phyloP scores from a whole-genome alignment of 2,888 invertebrate species.

The Fabriciana adippe region DNA sequence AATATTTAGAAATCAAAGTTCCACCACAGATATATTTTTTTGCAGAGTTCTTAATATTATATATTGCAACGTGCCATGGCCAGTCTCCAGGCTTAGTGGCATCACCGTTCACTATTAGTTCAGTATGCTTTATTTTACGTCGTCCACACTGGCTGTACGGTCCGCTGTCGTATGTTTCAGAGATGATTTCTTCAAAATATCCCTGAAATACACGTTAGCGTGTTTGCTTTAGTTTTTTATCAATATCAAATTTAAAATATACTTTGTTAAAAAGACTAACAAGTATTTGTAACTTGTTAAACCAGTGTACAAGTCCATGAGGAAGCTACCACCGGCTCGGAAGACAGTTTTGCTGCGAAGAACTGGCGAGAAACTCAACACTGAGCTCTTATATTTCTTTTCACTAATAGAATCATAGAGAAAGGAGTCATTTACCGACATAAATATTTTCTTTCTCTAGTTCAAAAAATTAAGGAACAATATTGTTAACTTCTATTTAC shows the following conservation, averaged over 20 bases:
- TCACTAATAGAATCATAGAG: too few relatives aligned
- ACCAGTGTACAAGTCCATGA: too few relatives aligned
- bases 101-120: conserved; percentile 57
- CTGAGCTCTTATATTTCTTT: too few relatives aligned
- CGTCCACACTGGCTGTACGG: conserved; percentile 52
- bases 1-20: conserved; percentile 54
- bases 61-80: conserved; percentile 70
- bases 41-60: conserved; percentile 44
- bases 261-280: too few relatives aligned
- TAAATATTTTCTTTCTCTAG: too few relatives aligned
- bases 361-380: too few relatives aligned
- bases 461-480: too few relatives aligned
- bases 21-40: conserved; percentile 65
- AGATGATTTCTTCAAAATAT: conserved; percentile 23
- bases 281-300: not conserved
- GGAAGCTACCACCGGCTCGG: too few relatives aligned
- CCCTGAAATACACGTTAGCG: conserved; percentile 12
- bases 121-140: conserved; percentile 53
- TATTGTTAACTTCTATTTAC: too few relatives aligned
- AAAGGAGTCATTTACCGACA: too few relatives aligned
- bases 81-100: conserved; percentile 63
- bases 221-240: not conserved
- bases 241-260: too few relatives aligned
- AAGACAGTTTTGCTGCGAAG: too few relatives aligned
- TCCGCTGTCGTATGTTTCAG: conserved; percentile 25